Evolutionary conservation across 1,140 invertebrate species (phyloP).

Genomic region (Phymorhynchus buccinoides): DNA sequence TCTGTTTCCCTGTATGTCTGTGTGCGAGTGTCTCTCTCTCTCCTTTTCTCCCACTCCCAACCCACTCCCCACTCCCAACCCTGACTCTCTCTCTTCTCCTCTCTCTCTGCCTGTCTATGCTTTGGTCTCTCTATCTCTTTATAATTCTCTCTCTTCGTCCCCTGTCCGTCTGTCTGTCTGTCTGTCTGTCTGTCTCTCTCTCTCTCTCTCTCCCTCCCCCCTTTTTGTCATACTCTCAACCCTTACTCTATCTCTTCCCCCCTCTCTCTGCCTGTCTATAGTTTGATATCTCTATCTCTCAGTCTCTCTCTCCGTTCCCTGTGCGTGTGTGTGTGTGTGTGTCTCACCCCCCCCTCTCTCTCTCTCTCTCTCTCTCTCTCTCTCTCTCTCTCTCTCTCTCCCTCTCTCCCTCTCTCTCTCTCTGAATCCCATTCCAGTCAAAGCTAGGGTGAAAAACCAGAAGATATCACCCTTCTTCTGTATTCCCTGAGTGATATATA

Average conservation of each 20-base stretch:
- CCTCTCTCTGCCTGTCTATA: neutral
- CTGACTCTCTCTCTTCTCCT: neutral
- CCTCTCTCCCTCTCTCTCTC: neutral
- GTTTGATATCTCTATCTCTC: neutral
- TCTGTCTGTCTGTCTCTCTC: neutral
- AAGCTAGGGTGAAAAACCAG: too few species aligned
- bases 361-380: neutral
- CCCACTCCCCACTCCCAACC: neutral
- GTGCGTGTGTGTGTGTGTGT: too few species aligned
- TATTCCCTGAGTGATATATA: too few species aligned
- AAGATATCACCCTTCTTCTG: too few species aligned
- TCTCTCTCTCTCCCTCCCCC: too few species aligned
- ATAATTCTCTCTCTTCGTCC: too few species aligned
- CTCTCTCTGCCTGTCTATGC: neutral
- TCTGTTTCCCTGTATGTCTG: neutral
- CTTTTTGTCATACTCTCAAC: too few species aligned
- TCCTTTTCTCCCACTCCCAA: too few species aligned
- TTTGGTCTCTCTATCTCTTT: too few species aligned
- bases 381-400: constrained; percentile 1
- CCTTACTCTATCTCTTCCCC: neutral
- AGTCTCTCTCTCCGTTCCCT: neutral
- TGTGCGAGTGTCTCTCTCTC: neutral
- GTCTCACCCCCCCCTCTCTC: neutral
- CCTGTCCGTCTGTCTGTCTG: neutral
- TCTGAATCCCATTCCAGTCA: neutral